phyloP scores from a whole-genome alignment of 1,140 invertebrate species.

The Hormaphis cornu region DNA sequence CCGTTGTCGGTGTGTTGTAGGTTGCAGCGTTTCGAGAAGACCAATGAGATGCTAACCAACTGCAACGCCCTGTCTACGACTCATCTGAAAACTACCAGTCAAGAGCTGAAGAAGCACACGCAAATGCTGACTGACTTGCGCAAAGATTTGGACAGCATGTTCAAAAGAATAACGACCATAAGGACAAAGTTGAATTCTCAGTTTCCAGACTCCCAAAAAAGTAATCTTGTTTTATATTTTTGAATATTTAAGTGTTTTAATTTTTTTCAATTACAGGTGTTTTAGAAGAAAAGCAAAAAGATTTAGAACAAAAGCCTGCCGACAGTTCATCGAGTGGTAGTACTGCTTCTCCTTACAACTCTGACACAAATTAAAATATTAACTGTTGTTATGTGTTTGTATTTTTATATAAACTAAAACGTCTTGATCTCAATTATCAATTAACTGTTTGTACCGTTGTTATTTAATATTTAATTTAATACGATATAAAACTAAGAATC shows the following conservation, averaged over 20 bases:
- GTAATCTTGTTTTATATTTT: not conserved
- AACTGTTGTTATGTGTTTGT: too few relatives aligned
- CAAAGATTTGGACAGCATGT: constrained; percentile 54
- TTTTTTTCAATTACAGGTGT: not conserved
- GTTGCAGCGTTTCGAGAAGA: constrained; percentile 91
- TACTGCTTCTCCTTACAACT: constrained; percentile 13
- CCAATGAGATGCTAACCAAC: constrained; percentile 93
- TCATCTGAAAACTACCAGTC: constrained; percentile 66
- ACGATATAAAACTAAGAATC: too few relatives aligned
- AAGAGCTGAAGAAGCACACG: constrained; percentile 84
- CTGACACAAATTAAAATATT: constrained; percentile 17
- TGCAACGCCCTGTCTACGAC: constrained; percentile 79
- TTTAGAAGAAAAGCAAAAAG: constrained; percentile 18
- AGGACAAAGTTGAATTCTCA: constrained; percentile 73
- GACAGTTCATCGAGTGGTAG: constrained; percentile 21
- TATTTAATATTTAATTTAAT: not conserved
- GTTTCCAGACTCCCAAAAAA: constrained; percentile 55
- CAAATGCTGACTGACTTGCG: constrained; percentile 59
- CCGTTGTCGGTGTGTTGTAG: constrained; percentile 45
- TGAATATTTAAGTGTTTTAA: not conserved
- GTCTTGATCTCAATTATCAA: not conserved
- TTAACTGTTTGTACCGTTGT: not conserved
- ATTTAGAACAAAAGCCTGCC: not conserved
- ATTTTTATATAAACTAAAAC: not conserved
- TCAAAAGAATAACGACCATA: constrained; percentile 54